phyloP scores from a whole-genome alignment of 2,113 vertebrate genomes.

The Daboia siamensis region DNA sequence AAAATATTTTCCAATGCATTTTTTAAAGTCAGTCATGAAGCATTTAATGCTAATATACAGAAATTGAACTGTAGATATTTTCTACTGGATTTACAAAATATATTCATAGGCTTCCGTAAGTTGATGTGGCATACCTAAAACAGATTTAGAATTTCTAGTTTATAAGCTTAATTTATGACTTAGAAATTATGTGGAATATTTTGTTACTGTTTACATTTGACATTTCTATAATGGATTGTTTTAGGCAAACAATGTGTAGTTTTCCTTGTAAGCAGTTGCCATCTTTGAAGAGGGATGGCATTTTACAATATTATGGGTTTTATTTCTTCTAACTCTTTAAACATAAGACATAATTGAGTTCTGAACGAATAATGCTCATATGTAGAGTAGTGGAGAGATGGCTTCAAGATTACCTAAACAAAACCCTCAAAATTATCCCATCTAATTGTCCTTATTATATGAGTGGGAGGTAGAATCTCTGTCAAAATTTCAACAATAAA shows the following conservation, averaged over 20 bases:
- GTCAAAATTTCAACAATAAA: neutral
- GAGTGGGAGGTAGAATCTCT: neutral
- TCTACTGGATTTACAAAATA: neutral
- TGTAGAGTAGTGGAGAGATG: neutral
- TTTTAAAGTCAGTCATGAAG: neutral
- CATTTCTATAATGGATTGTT: neutral
- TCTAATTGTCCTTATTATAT: neutral
- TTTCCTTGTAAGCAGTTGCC: conserved; percentile 11
- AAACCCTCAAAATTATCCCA: neutral
- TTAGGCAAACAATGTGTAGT: neutral
- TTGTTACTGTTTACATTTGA: neutral
- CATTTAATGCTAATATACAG: neutral
- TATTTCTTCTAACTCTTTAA: conserved; percentile 24
- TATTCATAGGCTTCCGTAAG: neutral
- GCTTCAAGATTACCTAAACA: neutral
- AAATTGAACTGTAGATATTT: neutral
- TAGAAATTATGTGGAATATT: neutral
- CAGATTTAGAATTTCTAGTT: neutral
- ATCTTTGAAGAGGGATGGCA: conserved; percentile 8
- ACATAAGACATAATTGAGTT: conserved; percentile 27
- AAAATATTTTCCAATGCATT: neutral
- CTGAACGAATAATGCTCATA: neutral
- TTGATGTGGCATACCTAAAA: neutral
- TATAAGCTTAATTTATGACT: neutral
- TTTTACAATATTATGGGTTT: conserved; percentile 15